Evolutionary conservation across 2,113 vertebrate species (phyloP), one percentile per base, ranked within the genome.

Genomic region (Cyanoliseus patagonus): DNA sequence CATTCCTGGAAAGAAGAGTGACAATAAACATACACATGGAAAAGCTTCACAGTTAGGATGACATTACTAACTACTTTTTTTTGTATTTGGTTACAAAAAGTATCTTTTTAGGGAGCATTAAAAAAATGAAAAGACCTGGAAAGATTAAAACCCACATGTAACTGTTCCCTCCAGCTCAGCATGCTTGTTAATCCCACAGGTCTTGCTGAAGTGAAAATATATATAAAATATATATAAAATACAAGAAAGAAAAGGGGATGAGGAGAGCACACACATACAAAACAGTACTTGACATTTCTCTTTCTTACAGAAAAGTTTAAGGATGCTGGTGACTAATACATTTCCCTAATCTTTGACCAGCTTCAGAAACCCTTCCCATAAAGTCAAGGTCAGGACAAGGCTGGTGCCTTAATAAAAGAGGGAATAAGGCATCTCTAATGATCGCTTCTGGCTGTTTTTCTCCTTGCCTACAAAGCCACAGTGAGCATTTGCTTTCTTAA

Each of bases 381-480:
- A 69, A 20, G 81, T 77, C 82, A 97, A 97, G 92, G 84, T 80
- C 78, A 90, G 85, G 70, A 85, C 74, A 93, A 95, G 53, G 90
- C 78, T 85, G 88, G 37, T 83, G 47, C 73, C 82, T 88, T 39
- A 92, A 80, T 90, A 77, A 87, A 68, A 83, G 23, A 70, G n/a
- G 90, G 79, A 91, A 63, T 67, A 83, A 6, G 18, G 92, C 55
- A 86, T 75, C 31, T 42, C 59, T 92, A 96, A 94, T 78, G 68
- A 94, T 67, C 81, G 79, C 92, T 93, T 76, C 92, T 86, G 86
- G 92, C 80, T 94, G 69, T 78, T 96, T 96, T 94, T 75, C 86
- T 95, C 86, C 76, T 80, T 81, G 46, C n/a, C n/a, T 74, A 3
- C 25, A 89, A 90, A 9, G 68, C 39, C 64, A 83, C 23, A 51